Percentiles rank a stretch among this genome's conserved stretches.
phyloP scores from a whole-genome alignment of 2,888 invertebrate species.

The Eudasyphora cyanicolor region DNA sequence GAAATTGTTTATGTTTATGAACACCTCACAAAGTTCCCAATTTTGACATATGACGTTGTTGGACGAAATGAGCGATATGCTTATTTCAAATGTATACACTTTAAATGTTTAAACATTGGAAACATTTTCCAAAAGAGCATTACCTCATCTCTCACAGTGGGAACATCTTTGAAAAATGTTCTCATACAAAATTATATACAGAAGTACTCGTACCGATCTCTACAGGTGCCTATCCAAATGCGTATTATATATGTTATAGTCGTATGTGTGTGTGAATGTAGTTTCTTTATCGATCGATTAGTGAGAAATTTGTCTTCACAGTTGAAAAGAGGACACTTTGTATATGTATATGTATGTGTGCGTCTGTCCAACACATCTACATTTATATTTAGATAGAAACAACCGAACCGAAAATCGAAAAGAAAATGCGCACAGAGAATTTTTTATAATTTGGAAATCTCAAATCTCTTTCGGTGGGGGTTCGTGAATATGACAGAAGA shows the following conservation, averaged over 20 bases:
- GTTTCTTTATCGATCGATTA: neutral
- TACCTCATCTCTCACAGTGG: slow-evolving; percentile 30
- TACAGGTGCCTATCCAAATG: too few species aligned
- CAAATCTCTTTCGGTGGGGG: slow-evolving; percentile 27
- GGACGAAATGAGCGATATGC: too few species aligned
- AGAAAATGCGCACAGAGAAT: slow-evolving; percentile 56
- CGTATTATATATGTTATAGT: too few species aligned
- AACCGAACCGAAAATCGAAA: slow-evolving; percentile 7
- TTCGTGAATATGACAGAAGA: neutral
- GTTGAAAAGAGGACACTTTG: neutral
- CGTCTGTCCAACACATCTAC: neutral
- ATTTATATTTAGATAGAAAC: slow-evolving; percentile 30
- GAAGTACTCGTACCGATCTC: too few species aligned
- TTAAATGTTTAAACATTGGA: neutral
- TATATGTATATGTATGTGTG: too few species aligned
- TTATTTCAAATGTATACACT: too few species aligned
- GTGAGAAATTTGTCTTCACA: slow-evolving; percentile 6
- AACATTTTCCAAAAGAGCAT: slow-evolving; percentile 45
- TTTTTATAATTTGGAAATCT: slow-evolving; percentile 38
- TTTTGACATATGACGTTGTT: too few species aligned
- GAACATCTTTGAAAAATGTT: slow-evolving; percentile 11
- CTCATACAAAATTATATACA: neutral
- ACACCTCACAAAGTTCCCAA: too few species aligned
- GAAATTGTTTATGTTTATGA: too few species aligned
- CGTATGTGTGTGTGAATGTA: neutral